Conservation (phyloP, 2,113 vertebrate genomes). For the Xenopus borealis region DNA sequence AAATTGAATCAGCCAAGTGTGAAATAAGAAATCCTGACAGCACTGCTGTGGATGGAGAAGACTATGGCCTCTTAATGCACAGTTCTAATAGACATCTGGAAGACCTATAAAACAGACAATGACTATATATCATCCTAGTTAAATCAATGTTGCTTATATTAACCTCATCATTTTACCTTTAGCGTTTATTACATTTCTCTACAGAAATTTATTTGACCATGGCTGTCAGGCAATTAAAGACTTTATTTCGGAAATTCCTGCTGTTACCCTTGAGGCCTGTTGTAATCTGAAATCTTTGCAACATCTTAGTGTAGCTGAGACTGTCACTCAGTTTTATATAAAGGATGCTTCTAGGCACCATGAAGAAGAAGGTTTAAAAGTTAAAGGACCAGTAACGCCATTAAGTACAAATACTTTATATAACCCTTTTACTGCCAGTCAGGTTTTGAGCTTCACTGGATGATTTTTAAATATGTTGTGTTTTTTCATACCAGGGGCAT, state of each 20-base stretch:
- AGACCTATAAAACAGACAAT: constrained; percentile 80
- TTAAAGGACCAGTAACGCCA: too few species aligned
- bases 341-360: not conserved
- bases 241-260: constrained; percentile 72
- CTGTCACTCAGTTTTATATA: not conserved
- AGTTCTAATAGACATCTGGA: constrained; percentile 79
- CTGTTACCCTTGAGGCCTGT: constrained; percentile 65
- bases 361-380: not conserved
- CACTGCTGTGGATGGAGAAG: constrained; percentile 76
- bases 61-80: constrained; percentile 73
- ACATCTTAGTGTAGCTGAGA: not conserved
- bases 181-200: constrained; percentile 80
- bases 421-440: too few species aligned
- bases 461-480: too few species aligned
- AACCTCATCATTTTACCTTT: constrained; percentile 82
- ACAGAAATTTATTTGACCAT: constrained; percentile 77
- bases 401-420: too few species aligned
- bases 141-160: constrained; percentile 84
- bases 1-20: constrained; percentile 73
- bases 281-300: constrained; percentile 58
- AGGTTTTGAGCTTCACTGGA: too few species aligned
- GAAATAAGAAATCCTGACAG: constrained; percentile 80
- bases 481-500: too few species aligned
- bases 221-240: constrained; percentile 76
- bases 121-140: constrained; percentile 79